Evolutionary conservation across 2,113 vertebrate genomes (phyloP), one percentile per base, ranked within the genome.

Genomic region (Pteruthius melanotis): DNA sequence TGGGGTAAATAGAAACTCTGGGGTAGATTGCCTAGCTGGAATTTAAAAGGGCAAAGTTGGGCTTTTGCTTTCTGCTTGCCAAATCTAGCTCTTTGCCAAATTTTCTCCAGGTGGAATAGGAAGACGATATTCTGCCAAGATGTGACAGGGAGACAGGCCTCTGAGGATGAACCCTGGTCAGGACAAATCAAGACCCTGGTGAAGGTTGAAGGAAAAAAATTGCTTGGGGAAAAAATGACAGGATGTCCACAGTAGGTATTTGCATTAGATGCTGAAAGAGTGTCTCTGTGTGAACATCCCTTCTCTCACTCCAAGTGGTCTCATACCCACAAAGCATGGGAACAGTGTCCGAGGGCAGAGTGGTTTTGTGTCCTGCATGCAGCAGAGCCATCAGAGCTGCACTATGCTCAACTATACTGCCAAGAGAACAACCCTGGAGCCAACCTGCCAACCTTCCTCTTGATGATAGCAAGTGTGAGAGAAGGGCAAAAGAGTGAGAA

Each of bases 351-450:
- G 18, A 50, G 27, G 13, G 23, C 30, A 66, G 37, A 75, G n/a
- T 0, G 1, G 7, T 12, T 90, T 77, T 53, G 4, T 63, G n/a
- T 37, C n/a, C 40, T 42, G 20, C 1, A 0, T 15, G 39, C 9
- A 15, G 15, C 2, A 8, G 7, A 57, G 22, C 24, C 35, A 16
- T 31, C 39, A 30, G 64, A 66, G 42, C 10, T n/a, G 45, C 37
- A 7, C 11, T 21, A 2, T 15, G 35, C 7, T 82, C 20, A 10
- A 33, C 69, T n/a, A 11, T 33, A 30, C 2, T 60, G 21, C 37
- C 44, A 71, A 78, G n/a, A 79, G 24, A 78, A 59, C 5, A 60
- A 4, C 20, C 13, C 12, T 19, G 19, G 33, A 81, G 14, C 24
- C 57, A 24, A 19, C 24, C 14, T 59, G 57, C 15, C 19, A 59